Evolutionary conservation across 2,888 invertebrate species (phyloP), one percentile per base, ranked within the genome.

Genomic region (Sminthurides aquaticus): DNA sequence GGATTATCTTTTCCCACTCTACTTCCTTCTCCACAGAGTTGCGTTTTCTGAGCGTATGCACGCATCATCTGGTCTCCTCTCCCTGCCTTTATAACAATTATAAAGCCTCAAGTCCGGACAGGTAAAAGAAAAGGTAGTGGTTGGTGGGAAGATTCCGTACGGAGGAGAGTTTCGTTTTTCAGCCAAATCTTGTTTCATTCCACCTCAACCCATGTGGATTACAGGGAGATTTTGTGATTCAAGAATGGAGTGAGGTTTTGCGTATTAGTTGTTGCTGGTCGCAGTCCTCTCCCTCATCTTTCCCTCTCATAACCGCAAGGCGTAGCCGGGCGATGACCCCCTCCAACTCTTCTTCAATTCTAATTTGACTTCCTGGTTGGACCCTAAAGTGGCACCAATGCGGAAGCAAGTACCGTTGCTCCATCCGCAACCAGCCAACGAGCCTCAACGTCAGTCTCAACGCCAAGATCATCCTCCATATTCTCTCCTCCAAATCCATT

Each of bases 311-410:
- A 64, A 66, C 68, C 68, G 67, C 66, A 62, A 69, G 69, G 69
- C 68, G 67, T 69, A 71, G 67, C 71, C 71, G 70, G 71, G 59
- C 71, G 70, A 67, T 69, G 70, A 70, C 65, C 71, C 69, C 57
- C 60, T 28, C 57, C 29, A 22, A 49, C 57, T 65, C 62, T 54
- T 67, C 65, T 63, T 65, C 52, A 60, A 15, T 60, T 61, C 60
- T 55, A 62, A 62, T 65, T n/a, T 63, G 66, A 71, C 70, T 71
- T 71, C 71, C 71, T 71, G 71, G 71, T 71, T 71, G 65, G 58
- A 60, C 65, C 67, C 66, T 65, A 28, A 62, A 60, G 62, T 69
- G 65, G 60, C 64, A 70, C 66, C 67, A 67, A 71, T 69, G 71
- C 71, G 71, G 71, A 71, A 71, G 69, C 65, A 68, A 63, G 62